Percentiles rank a stretch among this genome's conserved stretches.
These are phyloP conservation scores for Lasioglossum malachurum DNA, from an alignment of 2,888 invertebrate species.

Conservation along the genomic window DNA sequence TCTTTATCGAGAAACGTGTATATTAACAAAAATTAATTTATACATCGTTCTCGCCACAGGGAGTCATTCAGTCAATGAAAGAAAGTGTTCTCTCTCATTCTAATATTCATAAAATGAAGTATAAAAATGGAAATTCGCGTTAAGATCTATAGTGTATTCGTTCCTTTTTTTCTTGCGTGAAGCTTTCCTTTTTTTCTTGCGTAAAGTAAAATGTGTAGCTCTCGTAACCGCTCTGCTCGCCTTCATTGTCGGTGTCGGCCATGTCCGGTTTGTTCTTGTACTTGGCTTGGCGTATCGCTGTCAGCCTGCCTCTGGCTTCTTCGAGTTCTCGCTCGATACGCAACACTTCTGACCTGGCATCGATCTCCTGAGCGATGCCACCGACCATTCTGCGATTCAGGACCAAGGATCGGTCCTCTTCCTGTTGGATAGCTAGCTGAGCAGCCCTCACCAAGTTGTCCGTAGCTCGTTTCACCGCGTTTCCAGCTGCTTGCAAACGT, in stretches of 20 bases:
- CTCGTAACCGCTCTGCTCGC: slow-evolving; percentile 85
- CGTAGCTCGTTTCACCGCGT: slow-evolving; percentile 98
- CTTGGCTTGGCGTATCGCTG: slow-evolving; percentile 96
- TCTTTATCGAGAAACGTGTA: too few relatives aligned
- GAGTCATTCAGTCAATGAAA: too few relatives aligned
- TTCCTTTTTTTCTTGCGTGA: not conserved
- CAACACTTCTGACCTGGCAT: slow-evolving; percentile 95
- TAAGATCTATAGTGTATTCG: not conserved
- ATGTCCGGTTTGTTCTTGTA: slow-evolving; percentile 90
- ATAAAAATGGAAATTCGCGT: not conserved
- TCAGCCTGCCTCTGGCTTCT: slow-evolving; percentile 95
- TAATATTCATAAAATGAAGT: not conserved
- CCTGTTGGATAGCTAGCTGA: slow-evolving; percentile 95
- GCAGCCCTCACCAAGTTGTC: slow-evolving; percentile 98
- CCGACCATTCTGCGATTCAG: slow-evolving; percentile 98
- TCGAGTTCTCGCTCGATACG: slow-evolving; percentile 97
- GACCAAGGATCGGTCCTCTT: slow-evolving; percentile 96
- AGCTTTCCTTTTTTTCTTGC: not conserved
- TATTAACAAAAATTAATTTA: too few relatives aligned
- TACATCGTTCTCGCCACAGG: too few relatives aligned
- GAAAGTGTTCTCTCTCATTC: not conserved
- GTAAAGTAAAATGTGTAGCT: slow-evolving; percentile 66
- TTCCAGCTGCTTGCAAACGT: slow-evolving; percentile 96
- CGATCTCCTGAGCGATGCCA: slow-evolving; percentile 98
- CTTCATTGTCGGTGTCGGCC: slow-evolving; percentile 88